A percentile compares a stretch with the other conserved stretches of the same genome.
Evolutionary conservation across 2,888 invertebrate genomes (phyloP).

Genomic region (Lathronympha strigana): DNA sequence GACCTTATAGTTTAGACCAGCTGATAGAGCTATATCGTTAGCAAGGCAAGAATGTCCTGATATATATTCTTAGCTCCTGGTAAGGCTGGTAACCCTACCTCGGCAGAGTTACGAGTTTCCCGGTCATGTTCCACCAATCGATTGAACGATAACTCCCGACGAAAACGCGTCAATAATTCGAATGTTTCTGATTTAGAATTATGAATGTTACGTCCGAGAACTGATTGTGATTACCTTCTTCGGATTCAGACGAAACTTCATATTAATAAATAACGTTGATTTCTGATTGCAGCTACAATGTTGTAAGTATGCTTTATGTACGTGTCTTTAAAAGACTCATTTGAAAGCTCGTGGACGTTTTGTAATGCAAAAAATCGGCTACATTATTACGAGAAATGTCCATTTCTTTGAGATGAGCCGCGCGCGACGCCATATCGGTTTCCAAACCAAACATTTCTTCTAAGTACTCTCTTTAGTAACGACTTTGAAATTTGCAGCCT

Average conservation of each 20-base stretch:
- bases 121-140: conserved; percentile 8
- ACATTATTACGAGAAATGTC: too few species aligned
- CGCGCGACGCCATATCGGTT: too few species aligned
- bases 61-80: background rate
- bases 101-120: conserved; percentile 6
- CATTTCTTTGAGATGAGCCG: too few species aligned
- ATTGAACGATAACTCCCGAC: conserved; percentile 16
- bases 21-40: too few species aligned
- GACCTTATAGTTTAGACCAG: too few species aligned
- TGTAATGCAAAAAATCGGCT: too few species aligned
- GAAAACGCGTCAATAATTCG: background rate
- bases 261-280: background rate
- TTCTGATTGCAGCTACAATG: background rate
- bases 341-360: too few species aligned
- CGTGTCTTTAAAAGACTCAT: too few species aligned
- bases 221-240: conserved; percentile 3
- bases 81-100: background rate
- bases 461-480: too few species aligned
- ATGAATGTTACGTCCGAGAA: background rate
- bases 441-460: too few species aligned
- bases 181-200: background rate
- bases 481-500: too few species aligned
- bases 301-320: background rate
- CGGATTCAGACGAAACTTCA: background rate
- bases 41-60: too few species aligned